Evolutionary conservation across 2,888 invertebrate species (phyloP).

Genomic region (Odontothrips loti): DNA sequence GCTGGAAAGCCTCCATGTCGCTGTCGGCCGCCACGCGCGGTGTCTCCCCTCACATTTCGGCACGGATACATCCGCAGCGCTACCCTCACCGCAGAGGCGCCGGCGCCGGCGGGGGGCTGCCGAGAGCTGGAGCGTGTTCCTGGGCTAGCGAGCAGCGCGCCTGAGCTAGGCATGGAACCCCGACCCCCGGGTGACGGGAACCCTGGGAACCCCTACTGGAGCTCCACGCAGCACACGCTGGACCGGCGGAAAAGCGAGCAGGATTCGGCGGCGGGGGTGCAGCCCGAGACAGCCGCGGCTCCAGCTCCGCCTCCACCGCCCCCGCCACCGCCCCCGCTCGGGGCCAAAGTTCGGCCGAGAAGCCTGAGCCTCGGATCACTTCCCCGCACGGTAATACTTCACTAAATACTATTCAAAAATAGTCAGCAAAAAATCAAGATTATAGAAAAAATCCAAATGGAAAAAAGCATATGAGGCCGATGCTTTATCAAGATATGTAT

Average conservation of each 20-base stretch:
- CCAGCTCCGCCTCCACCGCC: neutral
- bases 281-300: neutral
- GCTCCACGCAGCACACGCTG: slow-evolving; percentile 3
- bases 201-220: neutral
- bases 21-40: neutral
- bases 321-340: neutral
- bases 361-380: neutral
- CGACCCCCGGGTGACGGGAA: neutral
- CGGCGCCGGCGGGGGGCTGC: neutral
- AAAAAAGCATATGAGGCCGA: too few species aligned
- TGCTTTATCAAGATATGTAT: too few species aligned
- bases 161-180: neutral
- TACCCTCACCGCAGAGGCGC: neutral
- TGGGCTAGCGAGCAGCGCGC: neutral
- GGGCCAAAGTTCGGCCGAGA: neutral
- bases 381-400: neutral
- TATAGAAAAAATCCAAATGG: neutral
- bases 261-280: too few species aligned
- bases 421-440: neutral
- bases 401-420: too few species aligned
- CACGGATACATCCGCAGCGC: neutral
- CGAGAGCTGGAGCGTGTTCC: neutral
- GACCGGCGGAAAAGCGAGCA: neutral
- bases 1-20: too few species aligned
- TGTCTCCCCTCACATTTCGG: neutral